Evolutionary conservation across 2,113 vertebrate species (phyloP).

Genomic region (Zosterops hypoxanthus): DNA sequence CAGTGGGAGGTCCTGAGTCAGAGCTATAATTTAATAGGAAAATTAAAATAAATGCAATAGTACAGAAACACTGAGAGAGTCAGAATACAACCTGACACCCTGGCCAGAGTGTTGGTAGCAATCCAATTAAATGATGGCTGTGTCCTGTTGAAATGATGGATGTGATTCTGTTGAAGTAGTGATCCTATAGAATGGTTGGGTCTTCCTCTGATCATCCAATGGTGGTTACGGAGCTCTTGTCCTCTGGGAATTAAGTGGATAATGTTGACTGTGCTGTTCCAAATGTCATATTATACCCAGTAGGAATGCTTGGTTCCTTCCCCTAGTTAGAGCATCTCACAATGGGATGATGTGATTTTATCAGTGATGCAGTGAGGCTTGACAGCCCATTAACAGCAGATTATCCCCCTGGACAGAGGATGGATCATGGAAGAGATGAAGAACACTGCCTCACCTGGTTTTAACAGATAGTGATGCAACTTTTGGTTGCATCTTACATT

Average conservation of each 20-base stretch:
- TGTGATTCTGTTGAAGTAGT: neutral
- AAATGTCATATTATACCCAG: neutral
- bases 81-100: neutral
- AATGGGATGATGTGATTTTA: neutral
- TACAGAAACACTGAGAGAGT: too few relatives aligned
- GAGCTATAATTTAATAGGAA: neutral
- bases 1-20: neutral
- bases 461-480: neutral
- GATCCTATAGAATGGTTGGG: neutral
- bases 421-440: neutral
- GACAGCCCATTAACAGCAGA: neutral
- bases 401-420: too few relatives aligned
- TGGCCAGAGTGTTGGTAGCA: too few relatives aligned
- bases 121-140: neutral
- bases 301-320: neutral
- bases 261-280: neutral
- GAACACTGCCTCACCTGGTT: neutral
- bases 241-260: neutral
- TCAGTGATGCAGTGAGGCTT: neutral
- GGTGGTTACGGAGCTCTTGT: too few relatives aligned
- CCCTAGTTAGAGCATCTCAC: rapidly evolving
- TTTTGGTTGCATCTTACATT: neutral
- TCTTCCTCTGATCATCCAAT: neutral
- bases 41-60: neutral
- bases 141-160: neutral